Conservation (phyloP, 1,140 invertebrate species). For the Diploscapter pachys region DNA sequence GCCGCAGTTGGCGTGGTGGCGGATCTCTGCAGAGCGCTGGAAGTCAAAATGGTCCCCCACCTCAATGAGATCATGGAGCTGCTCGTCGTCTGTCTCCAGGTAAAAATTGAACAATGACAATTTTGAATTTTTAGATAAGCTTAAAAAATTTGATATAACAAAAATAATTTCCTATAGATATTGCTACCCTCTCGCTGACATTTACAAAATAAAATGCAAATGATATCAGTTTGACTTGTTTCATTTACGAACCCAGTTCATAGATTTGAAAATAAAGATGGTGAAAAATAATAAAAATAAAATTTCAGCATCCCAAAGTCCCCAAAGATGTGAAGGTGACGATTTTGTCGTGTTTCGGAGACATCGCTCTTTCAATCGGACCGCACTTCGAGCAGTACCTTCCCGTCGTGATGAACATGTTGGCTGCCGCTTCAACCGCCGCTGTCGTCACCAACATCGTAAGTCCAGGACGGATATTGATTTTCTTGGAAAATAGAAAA, state of each 20-base stretch:
- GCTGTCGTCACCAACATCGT: constrained; percentile 49
- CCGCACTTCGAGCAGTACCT: constrained; percentile 45
- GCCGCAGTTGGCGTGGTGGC: constrained; percentile 54
- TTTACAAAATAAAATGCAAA: too few relatives aligned
- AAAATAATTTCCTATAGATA: constrained; percentile 20
- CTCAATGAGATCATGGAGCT: constrained; percentile 50
- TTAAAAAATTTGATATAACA: too few relatives aligned
- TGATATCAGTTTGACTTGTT: too few relatives aligned
- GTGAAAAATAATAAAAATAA: too few relatives aligned
- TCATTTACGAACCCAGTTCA: not conserved
- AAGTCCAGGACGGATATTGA: too few relatives aligned
- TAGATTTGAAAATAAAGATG: not conserved
- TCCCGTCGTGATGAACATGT: constrained; percentile 35
- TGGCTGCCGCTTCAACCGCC: constrained; percentile 49
- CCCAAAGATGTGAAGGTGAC: constrained; percentile 49
- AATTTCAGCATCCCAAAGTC: constrained; percentile 16
- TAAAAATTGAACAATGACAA: constrained; percentile 29
- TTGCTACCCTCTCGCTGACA: too few relatives aligned
- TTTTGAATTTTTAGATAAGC: not conserved
- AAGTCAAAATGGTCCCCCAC: constrained; percentile 37
- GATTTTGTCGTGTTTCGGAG: constrained; percentile 50
- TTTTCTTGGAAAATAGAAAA: constrained; percentile 1
- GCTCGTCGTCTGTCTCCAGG: constrained; percentile 48
- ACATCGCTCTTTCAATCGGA: constrained; percentile 56
- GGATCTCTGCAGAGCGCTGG: constrained; percentile 53